Base-by-base conservation (phyloP, 2,797 vertebrate species). In the Melanotaenia nigrans region DNA sequence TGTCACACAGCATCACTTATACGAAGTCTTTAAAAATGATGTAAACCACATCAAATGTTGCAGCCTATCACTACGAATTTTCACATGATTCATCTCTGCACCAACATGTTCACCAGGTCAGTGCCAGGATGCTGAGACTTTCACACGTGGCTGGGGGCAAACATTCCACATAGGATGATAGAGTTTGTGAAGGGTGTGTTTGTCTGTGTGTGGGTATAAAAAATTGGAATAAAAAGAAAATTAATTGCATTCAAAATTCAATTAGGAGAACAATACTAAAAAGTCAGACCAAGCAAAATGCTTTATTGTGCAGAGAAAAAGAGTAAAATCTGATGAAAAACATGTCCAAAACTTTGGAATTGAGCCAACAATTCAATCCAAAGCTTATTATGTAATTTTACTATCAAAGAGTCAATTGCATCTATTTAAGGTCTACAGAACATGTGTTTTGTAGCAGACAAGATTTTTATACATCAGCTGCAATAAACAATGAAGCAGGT, bases 71-170 rank as follows among this genome's bases (percentile, higher is more conserved):
- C 62, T 58, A 42, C 65, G 54, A 82, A 68, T 85, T 84, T 66
- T 83, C 25, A 25, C 70, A 71, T 79, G 76, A 70, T 72, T 49
- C 61, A 69, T 56, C 20, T 70, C 73, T 92, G 90, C 85, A 85
- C 66, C 78, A 63, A 91, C 92, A 89, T 84, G 92, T 87, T 71
- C 71, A 55, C 78, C 81, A 64, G 60, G 57, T 64, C 65, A 28
- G 53, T 78, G 85, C 87, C 88, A 89, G 75, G 84, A 83, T 72
- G 75, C 77, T 78, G 33, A 81, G 79, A 79, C 79, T 71, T 84
- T 66, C 42, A 72, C 57, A 75, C 28, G 1, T 79, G 51, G 86
- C 91, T 90, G 81, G 70, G 85, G 90, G 88, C 89, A 76, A 85
- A 85, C 81, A 91, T 89, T 90, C 85, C 86, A 78, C 60, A 33